Evolutionary conservation across 2,113 vertebrate species (phyloP), one percentile per base, ranked within the genome.

Genomic region (Scortum barcoo): DNA sequence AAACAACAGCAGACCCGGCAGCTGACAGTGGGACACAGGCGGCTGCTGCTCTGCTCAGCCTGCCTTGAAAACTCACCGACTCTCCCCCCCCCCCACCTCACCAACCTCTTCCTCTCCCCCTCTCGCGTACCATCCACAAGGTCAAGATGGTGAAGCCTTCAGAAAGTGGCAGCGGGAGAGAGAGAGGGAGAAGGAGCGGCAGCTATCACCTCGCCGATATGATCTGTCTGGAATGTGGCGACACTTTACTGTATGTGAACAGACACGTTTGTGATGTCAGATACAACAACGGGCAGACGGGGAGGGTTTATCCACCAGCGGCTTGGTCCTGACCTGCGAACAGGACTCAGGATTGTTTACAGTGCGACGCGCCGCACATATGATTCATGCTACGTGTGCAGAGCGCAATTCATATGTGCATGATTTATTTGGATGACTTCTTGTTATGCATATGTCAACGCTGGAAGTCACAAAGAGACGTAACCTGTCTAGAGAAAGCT

Each of bases 171-270:
- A 46, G 50, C 10, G 14, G 16, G 42, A 65, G 65, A 68, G 57
- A 56, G 83, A 61, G 42, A 65, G 65, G 66, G 57, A 56, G 83
- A 61, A 78, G 57, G 40, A 71, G 83, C 60, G n/a, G 79, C 72
- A 69, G 81, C 85, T 72, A 88, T 92, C 85, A 90, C 86, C 82
- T 77, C 51, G 68, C 56, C 16, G 92, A 95, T 95, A 95, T 38
- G 83, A 95, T 95, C 93, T 72, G 89, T 88, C 88, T 94, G 94
- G 94, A 93, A 96, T 95, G 90, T 87, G 81, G 80, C 80, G 75
- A 78, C 73, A 79, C 80, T 88, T 85, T 84, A 66, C 73, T 72
- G 89, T 81, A 93, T 93, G 86, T 93, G 93, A 95, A 93, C 93
- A 87, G 90, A 90, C 91, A 93, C 48, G 91, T 92, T 91, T 89